A percentile compares a stretch with the other conserved stretches of the same genome.
These are phyloP conservation scores for Eulithis prunata DNA, from an alignment of 2,888 invertebrate genomes.

Conservation along the genomic window DNA sequence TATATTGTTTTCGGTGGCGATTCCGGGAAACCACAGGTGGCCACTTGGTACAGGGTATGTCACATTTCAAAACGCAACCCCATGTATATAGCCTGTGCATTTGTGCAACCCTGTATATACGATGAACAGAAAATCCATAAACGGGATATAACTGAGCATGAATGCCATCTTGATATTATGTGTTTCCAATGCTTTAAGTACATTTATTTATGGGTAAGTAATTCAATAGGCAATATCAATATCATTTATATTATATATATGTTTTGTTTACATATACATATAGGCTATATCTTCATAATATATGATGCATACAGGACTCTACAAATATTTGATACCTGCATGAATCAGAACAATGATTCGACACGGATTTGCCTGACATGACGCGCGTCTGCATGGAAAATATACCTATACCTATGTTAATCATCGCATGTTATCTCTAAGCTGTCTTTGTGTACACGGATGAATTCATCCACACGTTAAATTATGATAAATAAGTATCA, in stretches of 20 bases:
- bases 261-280: too few species aligned
- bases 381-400: constrained; percentile 21
- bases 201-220: neutral
- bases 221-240: neutral
- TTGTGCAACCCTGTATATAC: constrained; percentile 42
- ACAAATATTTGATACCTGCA: constrained; percentile 16
- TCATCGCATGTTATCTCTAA: constrained; percentile 30
- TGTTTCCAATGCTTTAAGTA: constrained; percentile 16
- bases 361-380: constrained; percentile 8
- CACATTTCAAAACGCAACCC: constrained; percentile 53
- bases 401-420: constrained; percentile 9
- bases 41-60: constrained; percentile 96
- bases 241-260: too few species aligned
- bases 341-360: constrained; percentile 30
- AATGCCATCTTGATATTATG: constrained; percentile 7
- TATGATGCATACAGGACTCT: constrained; percentile 11
- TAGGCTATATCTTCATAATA: too few species aligned
- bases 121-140: constrained; percentile 13
- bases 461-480: constrained; percentile 12
- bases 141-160: constrained; percentile 23
- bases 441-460: constrained; percentile 11
- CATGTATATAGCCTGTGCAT: constrained; percentile 44
- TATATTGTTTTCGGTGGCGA: constrained; percentile 83
- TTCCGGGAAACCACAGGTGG: constrained; percentile 87
- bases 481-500: constrained; percentile 13